Conservation (phyloP, 2,797 vertebrate species). For the Gymnodraco acuticeps region DNA sequence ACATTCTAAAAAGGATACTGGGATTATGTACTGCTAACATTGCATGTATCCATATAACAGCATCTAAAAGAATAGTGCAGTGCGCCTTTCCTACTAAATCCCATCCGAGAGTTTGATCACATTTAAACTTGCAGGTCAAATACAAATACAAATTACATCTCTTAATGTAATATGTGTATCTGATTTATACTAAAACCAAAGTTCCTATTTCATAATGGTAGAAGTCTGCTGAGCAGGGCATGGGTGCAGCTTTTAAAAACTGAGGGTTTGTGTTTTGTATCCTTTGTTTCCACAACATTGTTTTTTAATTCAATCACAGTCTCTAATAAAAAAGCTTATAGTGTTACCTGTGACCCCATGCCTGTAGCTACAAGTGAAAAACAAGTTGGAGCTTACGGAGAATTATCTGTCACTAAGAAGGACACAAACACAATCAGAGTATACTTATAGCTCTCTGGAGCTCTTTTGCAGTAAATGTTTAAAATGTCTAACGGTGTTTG, state of each 20-base stretch:
- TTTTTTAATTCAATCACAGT: slow-evolving; percentile 16
- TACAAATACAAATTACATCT: background rate
- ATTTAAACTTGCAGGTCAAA: background rate
- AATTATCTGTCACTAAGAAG: background rate
- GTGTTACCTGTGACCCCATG: slow-evolving; percentile 33
- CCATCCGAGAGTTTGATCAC: background rate
- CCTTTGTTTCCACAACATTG: background rate
- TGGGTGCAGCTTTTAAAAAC: background rate
- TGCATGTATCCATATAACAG: background rate
- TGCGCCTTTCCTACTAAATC: background rate
- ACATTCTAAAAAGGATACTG: background rate
- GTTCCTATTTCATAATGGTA: background rate
- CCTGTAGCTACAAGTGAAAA: slow-evolving; percentile 15
- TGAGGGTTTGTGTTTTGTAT: slow-evolving; percentile 7
- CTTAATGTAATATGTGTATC: background rate
- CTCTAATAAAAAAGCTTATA: slow-evolving; percentile 5
- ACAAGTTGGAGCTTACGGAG: background rate
- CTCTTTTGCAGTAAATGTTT: background rate
- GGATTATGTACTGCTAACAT: background rate
- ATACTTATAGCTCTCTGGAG: background rate
- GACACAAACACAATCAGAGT: slow-evolving; percentile 16
- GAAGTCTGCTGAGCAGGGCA: background rate
- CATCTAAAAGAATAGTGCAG: background rate
- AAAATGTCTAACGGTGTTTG: too few relatives aligned
- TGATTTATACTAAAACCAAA: background rate